A percentile compares a stretch with the other conserved stretches of the same genome.
These are phyloP conservation scores for Melieria picta DNA, from an alignment of 2,888 invertebrate species.

Conservation along the genomic window DNA sequence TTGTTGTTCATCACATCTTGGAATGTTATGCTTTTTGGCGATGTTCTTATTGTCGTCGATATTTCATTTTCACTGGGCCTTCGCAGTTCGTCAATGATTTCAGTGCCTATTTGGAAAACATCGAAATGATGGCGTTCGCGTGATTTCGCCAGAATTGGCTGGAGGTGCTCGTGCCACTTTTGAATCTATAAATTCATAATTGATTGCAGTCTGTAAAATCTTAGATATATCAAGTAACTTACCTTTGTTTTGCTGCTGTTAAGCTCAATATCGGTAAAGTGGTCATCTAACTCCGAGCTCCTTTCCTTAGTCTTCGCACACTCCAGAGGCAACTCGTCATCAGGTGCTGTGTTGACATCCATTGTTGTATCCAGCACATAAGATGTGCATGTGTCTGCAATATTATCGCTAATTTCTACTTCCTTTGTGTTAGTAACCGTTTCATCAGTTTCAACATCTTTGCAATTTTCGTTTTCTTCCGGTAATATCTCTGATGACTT, in stretches of 20 bases:
- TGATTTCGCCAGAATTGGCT: constrained; percentile 57
- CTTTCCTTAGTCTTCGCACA: neutral
- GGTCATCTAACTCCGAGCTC: neutral
- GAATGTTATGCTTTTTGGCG: constrained; percentile 44
- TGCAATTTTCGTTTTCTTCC: neutral
- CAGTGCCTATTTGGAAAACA: constrained; percentile 57
- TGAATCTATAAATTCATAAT: constrained; percentile 49
- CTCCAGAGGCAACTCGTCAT: neutral
- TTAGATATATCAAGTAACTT: neutral
- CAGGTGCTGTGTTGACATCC: neutral
- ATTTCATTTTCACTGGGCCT: constrained; percentile 23
- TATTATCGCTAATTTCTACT: too few species aligned
- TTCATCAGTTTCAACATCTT: neutral
- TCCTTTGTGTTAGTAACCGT: neutral
- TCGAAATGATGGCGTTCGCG: constrained; percentile 62
- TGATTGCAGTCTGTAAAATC: neutral
- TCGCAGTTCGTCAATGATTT: constrained; percentile 54
- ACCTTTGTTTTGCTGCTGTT: constrained; percentile 42
- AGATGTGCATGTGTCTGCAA: too few species aligned
- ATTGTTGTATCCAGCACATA: neutral
- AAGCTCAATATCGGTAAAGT: constrained; percentile 7
- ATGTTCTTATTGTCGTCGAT: neutral
- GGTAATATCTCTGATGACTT: neutral
- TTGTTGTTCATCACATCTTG: constrained; percentile 54
- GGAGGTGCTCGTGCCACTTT: constrained; percentile 60